Percentiles rank a stretch among this genome's conserved stretches.
These are phyloP conservation scores for Fragum whitleyi DNA, from an alignment of 2,888 invertebrate genomes.

Conservation along the genomic window DNA sequence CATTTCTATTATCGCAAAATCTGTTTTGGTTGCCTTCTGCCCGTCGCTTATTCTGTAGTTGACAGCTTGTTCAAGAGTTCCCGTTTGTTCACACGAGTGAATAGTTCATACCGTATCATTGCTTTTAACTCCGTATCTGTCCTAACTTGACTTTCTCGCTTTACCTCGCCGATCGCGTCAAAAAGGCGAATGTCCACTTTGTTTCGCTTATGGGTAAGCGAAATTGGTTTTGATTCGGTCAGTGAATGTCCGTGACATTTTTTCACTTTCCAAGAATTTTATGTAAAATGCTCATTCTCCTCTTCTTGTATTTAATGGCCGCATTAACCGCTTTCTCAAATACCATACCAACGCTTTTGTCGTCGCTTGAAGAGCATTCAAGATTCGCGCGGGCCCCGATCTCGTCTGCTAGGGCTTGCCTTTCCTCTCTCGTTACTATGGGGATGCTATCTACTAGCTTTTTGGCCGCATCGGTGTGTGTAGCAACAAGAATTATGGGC, in stretches of 20 bases:
- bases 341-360: conserved; percentile 66
- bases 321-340: conserved; percentile 72
- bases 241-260: not conserved
- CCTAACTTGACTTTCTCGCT: too few species aligned
- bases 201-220: conserved; percentile 8
- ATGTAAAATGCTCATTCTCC: conserved; percentile 63
- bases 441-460: not conserved
- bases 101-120: too few species aligned
- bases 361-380: conserved; percentile 70
- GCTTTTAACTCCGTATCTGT: too few species aligned
- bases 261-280: conserved; percentile 46
- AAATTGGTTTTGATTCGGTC: not conserved
- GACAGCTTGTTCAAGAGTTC: too few species aligned
- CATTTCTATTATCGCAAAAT: too few species aligned
- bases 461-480: conserved; percentile 66
- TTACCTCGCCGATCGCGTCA: too few species aligned
- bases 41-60: too few species aligned
- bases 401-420: conserved; percentile 66
- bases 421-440: conserved; percentile 64
- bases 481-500: conserved; percentile 74
- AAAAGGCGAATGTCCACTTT: too few species aligned
- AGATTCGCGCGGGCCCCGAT: conserved; percentile 73
- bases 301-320: conserved; percentile 68
- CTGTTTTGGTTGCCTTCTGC: too few species aligned
- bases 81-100: too few species aligned